Base-by-base conservation (phyloP, 2,797 vertebrate species). In the Danio jaintianensis region DNA sequence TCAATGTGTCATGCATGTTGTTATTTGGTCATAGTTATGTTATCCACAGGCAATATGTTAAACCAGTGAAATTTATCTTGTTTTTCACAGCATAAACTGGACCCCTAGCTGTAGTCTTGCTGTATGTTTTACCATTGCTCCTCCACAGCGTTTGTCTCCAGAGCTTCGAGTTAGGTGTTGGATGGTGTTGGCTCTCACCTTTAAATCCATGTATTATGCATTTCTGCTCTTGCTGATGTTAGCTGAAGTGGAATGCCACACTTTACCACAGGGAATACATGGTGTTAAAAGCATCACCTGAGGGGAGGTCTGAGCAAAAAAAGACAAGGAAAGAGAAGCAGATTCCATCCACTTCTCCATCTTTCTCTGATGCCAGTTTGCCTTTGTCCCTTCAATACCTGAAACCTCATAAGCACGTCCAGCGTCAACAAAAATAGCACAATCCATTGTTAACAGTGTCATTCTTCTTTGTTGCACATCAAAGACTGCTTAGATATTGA, bases 221-320 rank as follows among this genome's bases (percentile, higher is more conserved):
- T 92, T 90, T 89, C 77, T 91, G 69, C 69, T 78, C 85, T 79
- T 91, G 89, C 90, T 87, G 86, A 81, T 84, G 84, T 85, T 75
- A 75, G 72, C 87, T 74, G 80, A 38, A 48, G 13, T 64, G 42
- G 82, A 90, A 86, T 72, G 71, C 56, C 18, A 48, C 52, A 29
- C 67, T 74, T 47, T 70, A 55, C 76, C 42, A 62, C 15, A 29
- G 72, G 68, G 56, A 77, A 77, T 53, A 84, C 76, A 68, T 13
- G n/a, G 36, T 36, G 53, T 72, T 72, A 72, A 83, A 40, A 64
- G 59, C 38, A 45, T 43, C 29, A 55, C 43, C 62, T 48, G 56
- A 70, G 56, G 64, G 63, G 70, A 79, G 71, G 69, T 78, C 79
- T 70, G 43, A 62, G 66, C 56, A 45, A 18, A 71, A n/a, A 69